phyloP scores from a whole-genome alignment of 92 coral and sea anemone genomes.

The Epizoanthus scotinus region DNA sequence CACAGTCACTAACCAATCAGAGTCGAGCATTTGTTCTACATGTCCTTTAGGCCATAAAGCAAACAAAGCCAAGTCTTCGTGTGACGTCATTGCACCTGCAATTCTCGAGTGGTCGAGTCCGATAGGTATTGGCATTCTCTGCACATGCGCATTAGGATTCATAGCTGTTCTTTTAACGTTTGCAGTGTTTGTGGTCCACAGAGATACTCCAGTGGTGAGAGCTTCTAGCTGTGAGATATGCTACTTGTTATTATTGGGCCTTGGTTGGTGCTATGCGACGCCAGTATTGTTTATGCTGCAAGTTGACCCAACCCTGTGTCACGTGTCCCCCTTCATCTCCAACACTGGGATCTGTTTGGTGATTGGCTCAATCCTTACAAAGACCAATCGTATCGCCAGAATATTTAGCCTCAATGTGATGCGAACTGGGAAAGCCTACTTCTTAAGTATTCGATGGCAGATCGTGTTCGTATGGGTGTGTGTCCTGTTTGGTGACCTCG shows the following conservation, averaged over 20 bases:
- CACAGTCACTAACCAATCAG: slow-evolving; percentile 64
- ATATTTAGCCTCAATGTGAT: slow-evolving; percentile 78
- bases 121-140: slow-evolving; percentile 55
- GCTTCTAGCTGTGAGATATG: slow-evolving; percentile 79
- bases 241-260: slow-evolving; percentile 63
- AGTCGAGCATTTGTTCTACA: slow-evolving; percentile 55
- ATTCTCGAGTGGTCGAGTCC: slow-evolving; percentile 54
- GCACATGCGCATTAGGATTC: slow-evolving; percentile 57
- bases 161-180: slow-evolving; percentile 49
- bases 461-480: slow-evolving; percentile 53
- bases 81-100: slow-evolving; percentile 60
- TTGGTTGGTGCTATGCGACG: slow-evolving; percentile 51
- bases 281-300: slow-evolving; percentile 49
- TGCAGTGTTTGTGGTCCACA: slow-evolving; percentile 52
- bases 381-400: slow-evolving; percentile 85
- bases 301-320: slow-evolving; percentile 50
- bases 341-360: slow-evolving; percentile 63
- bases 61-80: slow-evolving; percentile 54
- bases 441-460: slow-evolving; percentile 74
- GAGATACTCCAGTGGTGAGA: slow-evolving; percentile 70
- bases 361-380: slow-evolving; percentile 73
- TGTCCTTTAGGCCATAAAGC: slow-evolving; percentile 73
- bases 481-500: slow-evolving; percentile 47
- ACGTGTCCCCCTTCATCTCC: slow-evolving; percentile 58
- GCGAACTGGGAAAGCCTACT: slow-evolving; percentile 67